A percentile compares a stretch with the other conserved stretches of the same genome.
phyloP scores from a whole-genome alignment of 2,113 vertebrate genomes.

The Percina caprodes region DNA sequence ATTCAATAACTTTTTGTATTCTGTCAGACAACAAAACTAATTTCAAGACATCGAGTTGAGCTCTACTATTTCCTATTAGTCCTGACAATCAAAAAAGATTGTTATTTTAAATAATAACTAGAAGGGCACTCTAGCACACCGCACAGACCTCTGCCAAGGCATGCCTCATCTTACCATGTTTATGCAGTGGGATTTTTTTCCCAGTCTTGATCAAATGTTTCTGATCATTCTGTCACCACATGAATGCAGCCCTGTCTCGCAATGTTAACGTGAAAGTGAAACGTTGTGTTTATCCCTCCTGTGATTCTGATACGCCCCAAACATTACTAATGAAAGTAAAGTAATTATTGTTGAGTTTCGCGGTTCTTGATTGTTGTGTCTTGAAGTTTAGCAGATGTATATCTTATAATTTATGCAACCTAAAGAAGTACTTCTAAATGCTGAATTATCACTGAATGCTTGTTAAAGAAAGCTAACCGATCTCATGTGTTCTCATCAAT shows the following conservation, averaged over 20 bases:
- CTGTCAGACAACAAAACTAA: background rate
- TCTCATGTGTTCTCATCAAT: conserved; percentile 18
- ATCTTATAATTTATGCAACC: background rate
- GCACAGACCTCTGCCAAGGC: too few species aligned
- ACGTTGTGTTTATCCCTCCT: too few species aligned
- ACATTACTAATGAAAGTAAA: background rate
- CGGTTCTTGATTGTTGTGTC: background rate
- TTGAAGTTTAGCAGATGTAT: background rate
- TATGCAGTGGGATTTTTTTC: too few species aligned
- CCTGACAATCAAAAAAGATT: background rate
- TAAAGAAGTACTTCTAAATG: background rate
- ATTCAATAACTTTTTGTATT: background rate
- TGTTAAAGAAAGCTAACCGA: conserved; percentile 4
- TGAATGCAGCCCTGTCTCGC: too few species aligned
- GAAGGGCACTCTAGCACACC: too few species aligned
- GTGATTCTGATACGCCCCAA: too few species aligned
- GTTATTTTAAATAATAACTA: background rate
- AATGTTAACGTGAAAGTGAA: too few species aligned
- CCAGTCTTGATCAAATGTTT: too few species aligned
- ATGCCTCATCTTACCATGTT: too few species aligned
- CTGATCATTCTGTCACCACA: too few species aligned
- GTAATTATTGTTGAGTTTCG: background rate
- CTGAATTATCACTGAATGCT: background rate
- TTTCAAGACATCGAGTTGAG: background rate
- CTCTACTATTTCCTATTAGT: background rate